A percentile compares a stretch with the other conserved stretches of the same genome.
These are phyloP conservation scores for Heliconius charithonia DNA, from an alignment of 2,888 invertebrate species.

Conservation along the genomic window DNA sequence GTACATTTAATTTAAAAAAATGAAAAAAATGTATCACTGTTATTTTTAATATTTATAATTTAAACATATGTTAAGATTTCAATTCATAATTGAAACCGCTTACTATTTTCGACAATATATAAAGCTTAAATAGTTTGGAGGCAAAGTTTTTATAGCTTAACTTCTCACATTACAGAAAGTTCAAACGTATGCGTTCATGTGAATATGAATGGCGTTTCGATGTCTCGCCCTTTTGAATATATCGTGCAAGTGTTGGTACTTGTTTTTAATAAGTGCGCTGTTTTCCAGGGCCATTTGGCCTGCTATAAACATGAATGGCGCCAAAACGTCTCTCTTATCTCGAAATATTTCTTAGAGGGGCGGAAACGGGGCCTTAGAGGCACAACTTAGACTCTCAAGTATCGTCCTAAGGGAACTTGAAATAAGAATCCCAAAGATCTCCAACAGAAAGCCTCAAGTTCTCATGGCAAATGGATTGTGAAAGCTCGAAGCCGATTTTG, in stretches of 20 bases:
- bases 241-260: slow-evolving; percentile 56
- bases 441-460: slow-evolving; percentile 77
- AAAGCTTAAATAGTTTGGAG: slow-evolving; percentile 22
- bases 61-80: too few species aligned
- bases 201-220: slow-evolving; percentile 52
- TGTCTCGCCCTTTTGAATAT: slow-evolving; percentile 51
- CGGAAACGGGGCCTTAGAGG: slow-evolving; percentile 78
- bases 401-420: slow-evolving; percentile 80
- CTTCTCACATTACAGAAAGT: slow-evolving; percentile 41
- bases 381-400: slow-evolving; percentile 75
- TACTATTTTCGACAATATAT: background rate
- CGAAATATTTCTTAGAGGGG: slow-evolving; percentile 78
- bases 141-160: slow-evolving; percentile 38
- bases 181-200: slow-evolving; percentile 41
- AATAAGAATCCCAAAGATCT: slow-evolving; percentile 77
- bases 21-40: too few species aligned
- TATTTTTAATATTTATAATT: too few species aligned
- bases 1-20: background rate
- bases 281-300: slow-evolving; percentile 81
- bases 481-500: slow-evolving; percentile 75
- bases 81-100: too few species aligned
- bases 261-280: slow-evolving; percentile 81
- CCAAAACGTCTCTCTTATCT: slow-evolving; percentile 84
- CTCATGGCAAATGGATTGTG: slow-evolving; percentile 81
- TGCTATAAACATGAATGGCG: slow-evolving; percentile 83